phyloP scores from a whole-genome alignment of 2,888 invertebrate species.

The Acanthopleura granulata region DNA sequence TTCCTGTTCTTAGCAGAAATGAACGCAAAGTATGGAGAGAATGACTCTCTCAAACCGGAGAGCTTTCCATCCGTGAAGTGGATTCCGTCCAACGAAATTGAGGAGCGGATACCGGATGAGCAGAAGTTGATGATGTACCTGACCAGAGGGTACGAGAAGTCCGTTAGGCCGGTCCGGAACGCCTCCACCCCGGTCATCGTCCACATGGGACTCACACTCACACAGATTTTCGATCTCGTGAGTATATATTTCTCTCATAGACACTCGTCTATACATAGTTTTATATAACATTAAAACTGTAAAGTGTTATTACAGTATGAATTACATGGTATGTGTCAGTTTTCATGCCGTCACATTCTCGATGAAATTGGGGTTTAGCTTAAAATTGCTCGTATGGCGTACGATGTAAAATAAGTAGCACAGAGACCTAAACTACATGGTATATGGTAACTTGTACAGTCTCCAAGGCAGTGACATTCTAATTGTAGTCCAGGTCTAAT shows the following conservation, averaged over 20 bases:
- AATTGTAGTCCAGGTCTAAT: no score
- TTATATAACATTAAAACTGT: no score
- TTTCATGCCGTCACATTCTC: no score
- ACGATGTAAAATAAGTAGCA: no score
- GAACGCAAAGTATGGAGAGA: constrained; percentile 10
- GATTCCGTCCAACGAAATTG: constrained; percentile 1
- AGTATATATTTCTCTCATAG: constrained; percentile 34
- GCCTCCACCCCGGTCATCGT: constrained; percentile 71
- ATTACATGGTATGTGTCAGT: no score
- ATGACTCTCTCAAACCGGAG: not conserved
- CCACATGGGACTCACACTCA: constrained; percentile 72
- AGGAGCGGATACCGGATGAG: constrained; percentile 60
- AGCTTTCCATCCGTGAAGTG: not conserved
- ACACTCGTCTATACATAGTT: no score
- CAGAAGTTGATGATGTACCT: constrained; percentile 70
- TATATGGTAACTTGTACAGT: no score
- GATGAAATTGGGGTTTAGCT: no score
- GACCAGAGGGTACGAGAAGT: constrained; percentile 71
- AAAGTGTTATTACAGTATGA: no score
- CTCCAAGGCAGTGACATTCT: no score
- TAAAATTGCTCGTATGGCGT: no score
- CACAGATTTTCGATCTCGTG: constrained; percentile 74
- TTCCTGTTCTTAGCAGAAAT: not conserved
- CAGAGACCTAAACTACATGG: no score
- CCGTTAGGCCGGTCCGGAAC: constrained; percentile 73